Evolutionary conservation across 2,113 vertebrate species (phyloP), one percentile per base, ranked within the genome.

Genomic region (Catharus fuscescens): DNA sequence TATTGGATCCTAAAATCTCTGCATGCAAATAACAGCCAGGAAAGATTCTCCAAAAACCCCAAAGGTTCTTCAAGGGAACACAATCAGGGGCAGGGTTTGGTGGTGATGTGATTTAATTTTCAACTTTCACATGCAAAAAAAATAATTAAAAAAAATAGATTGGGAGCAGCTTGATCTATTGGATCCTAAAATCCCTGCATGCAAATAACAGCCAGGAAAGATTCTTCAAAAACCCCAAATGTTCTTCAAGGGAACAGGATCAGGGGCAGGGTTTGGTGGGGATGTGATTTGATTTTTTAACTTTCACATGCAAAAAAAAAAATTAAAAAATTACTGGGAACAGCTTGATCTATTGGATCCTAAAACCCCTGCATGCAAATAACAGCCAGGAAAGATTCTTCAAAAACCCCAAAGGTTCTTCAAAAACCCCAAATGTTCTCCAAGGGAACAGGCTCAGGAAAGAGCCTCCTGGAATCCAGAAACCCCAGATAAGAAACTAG

Each of bases 381-480:
- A 52, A 34, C 81, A 54, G 16, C 12, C 64, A 15, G 14, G 28
- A 74, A 47, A 64, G 86, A 25, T 38, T 32, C 86, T 21, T 38
- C 38, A 38, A 38, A 38, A 38, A 38, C 38, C 38, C 38, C 38
- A 38, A 38, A 38, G 38, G 38, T 38, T 36, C 86, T 12, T 21
- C 53, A 57, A 62, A 77, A 80, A 26, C 12, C 32, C 62, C 26
- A 40, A 32, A 66, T 64, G 44, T 73, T 52, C 73, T 61, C 61
- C 50, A 5, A n/a, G 74, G 42, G 9, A 38, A 14, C 0, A 0
- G 44, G 38, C 54, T 40, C 12, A 10, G 36, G 52, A 42, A 34
- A 81, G 42, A 52, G 31, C 31, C 48, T 36, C 77, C 42, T 13
- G 14, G 18, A 44, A 65, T 34, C 60, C 2, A 64, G 62, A 48